Percentiles rank a stretch among this genome's conserved stretches.
phyloP scores from a whole-genome alignment of 2,888 invertebrate genomes.

The Arrhopalites spinosus region DNA sequence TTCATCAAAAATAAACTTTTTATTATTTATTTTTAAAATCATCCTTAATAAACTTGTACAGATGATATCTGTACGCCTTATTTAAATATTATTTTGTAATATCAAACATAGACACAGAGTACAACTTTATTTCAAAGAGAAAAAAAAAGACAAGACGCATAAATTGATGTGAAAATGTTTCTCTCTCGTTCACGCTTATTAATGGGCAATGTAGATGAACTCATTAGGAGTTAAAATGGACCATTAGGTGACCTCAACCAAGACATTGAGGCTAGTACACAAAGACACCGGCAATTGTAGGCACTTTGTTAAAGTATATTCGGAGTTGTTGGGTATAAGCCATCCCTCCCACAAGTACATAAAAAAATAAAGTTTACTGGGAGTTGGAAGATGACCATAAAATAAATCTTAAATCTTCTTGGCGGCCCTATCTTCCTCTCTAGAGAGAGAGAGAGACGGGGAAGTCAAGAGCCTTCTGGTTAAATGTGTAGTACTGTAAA shows the following conservation, averaged over 20 bases:
- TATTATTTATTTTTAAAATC: no score
- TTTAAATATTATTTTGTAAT: no score
- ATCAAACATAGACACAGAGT: no score
- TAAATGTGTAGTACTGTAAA: constrained; percentile 18
- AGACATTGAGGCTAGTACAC: constrained; percentile 49
- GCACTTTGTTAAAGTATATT: constrained; percentile 34
- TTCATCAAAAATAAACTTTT: no score
- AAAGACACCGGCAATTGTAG: constrained; percentile 54
- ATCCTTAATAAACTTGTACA: no score
- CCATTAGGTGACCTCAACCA: constrained; percentile 17
- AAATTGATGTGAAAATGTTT: constrained; percentile 9
- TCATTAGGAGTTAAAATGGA: constrained; percentile 17
- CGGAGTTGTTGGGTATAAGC: constrained; percentile 17
- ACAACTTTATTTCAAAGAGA: constrained; percentile 1
- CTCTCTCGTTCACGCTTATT: constrained; percentile 24
- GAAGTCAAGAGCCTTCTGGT: constrained; percentile 12
- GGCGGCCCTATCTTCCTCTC: constrained; percentile 27
- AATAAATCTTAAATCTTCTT: constrained; percentile 42
- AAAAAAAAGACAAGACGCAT: background rate
- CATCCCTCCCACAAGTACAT: constrained; percentile 11
- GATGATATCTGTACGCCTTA: no score
- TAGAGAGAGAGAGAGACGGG: constrained; percentile 6
- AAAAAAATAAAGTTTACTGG: background rate
- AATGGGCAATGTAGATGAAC: constrained; percentile 6
- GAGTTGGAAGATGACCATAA: constrained; percentile 33